phyloP scores from a whole-genome alignment of 2,888 invertebrate species.

The Phoenoteleia sp. region DNA sequence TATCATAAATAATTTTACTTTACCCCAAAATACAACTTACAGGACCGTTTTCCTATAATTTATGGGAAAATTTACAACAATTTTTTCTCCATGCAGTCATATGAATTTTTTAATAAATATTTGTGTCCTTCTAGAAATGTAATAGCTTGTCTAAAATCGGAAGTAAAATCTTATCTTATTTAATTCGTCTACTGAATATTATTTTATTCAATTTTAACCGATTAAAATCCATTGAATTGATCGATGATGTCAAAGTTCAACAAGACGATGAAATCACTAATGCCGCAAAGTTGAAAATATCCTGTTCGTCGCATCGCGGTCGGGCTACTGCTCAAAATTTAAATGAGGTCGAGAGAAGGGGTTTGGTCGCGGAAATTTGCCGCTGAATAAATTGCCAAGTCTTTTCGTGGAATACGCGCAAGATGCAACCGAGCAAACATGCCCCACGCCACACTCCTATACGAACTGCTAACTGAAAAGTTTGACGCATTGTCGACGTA shows the following conservation, averaged over 20 bases:
- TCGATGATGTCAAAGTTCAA: slow-evolving; percentile 44
- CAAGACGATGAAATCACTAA: slow-evolving; percentile 15
- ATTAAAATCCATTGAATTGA: slow-evolving; percentile 23
- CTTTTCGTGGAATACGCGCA: slow-evolving; percentile 75
- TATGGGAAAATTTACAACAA: no score
- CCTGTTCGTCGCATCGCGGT: slow-evolving; percentile 47
- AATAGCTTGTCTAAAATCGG: no score
- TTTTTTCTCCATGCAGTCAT: no score
- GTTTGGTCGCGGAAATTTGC: slow-evolving; percentile 73
- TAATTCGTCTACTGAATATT: no score
- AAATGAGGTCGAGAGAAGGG: slow-evolving; percentile 76
- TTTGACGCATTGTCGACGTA: slow-evolving; percentile 83
- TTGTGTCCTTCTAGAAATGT: no score
- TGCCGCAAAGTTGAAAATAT: slow-evolving; percentile 37
- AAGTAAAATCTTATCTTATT: no score
- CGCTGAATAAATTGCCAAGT: slow-evolving; percentile 83
- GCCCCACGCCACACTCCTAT: slow-evolving; percentile 73
- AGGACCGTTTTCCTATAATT: no score
- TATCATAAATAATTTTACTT: no score
- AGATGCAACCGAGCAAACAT: slow-evolving; percentile 80
- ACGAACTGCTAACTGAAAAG: slow-evolving; percentile 79
- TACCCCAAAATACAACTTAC: no score
- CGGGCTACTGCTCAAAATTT: slow-evolving; percentile 79
- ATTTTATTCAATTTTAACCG: no score
- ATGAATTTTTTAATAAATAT: no score